Conservation (phyloP, 1,140 invertebrate species). For the Drosophila mauritiana region DNA sequence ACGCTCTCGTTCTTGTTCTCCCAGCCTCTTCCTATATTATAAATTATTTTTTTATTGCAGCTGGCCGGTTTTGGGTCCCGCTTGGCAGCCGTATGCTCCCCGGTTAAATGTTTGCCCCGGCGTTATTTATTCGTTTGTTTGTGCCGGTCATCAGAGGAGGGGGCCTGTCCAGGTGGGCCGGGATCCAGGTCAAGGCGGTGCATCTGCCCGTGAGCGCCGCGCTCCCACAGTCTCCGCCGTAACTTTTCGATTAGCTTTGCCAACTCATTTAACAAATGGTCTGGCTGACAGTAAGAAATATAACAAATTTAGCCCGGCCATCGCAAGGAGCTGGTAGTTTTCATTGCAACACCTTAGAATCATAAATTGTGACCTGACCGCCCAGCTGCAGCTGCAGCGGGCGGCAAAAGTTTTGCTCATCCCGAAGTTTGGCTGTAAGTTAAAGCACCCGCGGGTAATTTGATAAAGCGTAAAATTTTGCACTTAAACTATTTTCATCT, state of each 20-base stretch:
- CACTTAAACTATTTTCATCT: constrained; percentile 79
- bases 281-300: constrained; percentile 75
- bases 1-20: background rate
- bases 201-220: background rate
- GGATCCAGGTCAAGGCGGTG: constrained; percentile 59
- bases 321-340: constrained; percentile 48
- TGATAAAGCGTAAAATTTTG: constrained; percentile 84
- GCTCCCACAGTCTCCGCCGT: constrained; percentile 31
- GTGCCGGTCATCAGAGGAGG: constrained; percentile 31
- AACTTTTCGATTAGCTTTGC: constrained; percentile 80
- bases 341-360: constrained; percentile 80
- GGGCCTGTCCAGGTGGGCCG: constrained; percentile 2
- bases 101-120: constrained; percentile 51
- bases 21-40: constrained; percentile 55
- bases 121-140: constrained; percentile 68
- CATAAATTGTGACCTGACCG: constrained; percentile 67
- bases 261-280: constrained; percentile 82
- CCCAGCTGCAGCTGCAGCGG: constrained; percentile 6
- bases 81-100: constrained; percentile 43
- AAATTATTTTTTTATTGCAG: constrained; percentile 79
- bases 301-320: constrained; percentile 68
- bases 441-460: constrained; percentile 82
- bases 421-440: constrained; percentile 69
- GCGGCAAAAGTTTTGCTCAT: constrained; percentile 54
- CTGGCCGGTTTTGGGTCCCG: constrained; percentile 19